A percentile compares a stretch with the other conserved stretches of the same genome.
These are phyloP conservation scores for Magallana ariakensis DNA, from an alignment of 1,140 invertebrate genomes.

Conservation along the genomic window DNA sequence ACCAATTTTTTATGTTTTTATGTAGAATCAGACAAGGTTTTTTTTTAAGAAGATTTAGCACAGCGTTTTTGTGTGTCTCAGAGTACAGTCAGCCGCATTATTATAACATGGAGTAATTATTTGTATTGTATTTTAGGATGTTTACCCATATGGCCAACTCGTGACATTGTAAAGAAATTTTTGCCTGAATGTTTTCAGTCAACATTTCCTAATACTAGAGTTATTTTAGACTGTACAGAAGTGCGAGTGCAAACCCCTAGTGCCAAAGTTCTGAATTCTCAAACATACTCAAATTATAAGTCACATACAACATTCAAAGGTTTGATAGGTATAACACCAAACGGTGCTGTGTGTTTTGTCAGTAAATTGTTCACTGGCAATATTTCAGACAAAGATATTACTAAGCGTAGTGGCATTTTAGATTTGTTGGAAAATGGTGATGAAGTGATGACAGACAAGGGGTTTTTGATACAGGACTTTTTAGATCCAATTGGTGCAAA, in stretches of 20 bases:
- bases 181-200: slow-evolving; percentile 75
- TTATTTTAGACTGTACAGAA: slow-evolving; percentile 79
- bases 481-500: slow-evolving; percentile 9
- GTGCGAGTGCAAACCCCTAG: slow-evolving; percentile 75
- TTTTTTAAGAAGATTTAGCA: slow-evolving; percentile 53
- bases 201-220: slow-evolving; percentile 73
- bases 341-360: slow-evolving; percentile 60
- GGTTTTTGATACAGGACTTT: no score
- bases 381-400: slow-evolving; percentile 57
- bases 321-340: slow-evolving; percentile 63
- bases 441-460: no score
- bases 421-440: no score
- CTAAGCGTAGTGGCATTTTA: slow-evolving; percentile 45
- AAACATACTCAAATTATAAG: slow-evolving; percentile 65
- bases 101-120: slow-evolving; percentile 60
- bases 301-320: slow-evolving; percentile 58
- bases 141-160: slow-evolving; percentile 51
- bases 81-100: slow-evolving; percentile 51
- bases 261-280: slow-evolving; percentile 49
- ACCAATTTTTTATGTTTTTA: slow-evolving; percentile 58
- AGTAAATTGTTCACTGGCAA: slow-evolving; percentile 41
- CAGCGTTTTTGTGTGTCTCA: slow-evolving; percentile 50
- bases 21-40: slow-evolving; percentile 49
- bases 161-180: slow-evolving; percentile 33
- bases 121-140: slow-evolving; percentile 55